Evolutionary conservation across 2,113 vertebrate genomes (phyloP).

Genomic region (Pagrus major): DNA sequence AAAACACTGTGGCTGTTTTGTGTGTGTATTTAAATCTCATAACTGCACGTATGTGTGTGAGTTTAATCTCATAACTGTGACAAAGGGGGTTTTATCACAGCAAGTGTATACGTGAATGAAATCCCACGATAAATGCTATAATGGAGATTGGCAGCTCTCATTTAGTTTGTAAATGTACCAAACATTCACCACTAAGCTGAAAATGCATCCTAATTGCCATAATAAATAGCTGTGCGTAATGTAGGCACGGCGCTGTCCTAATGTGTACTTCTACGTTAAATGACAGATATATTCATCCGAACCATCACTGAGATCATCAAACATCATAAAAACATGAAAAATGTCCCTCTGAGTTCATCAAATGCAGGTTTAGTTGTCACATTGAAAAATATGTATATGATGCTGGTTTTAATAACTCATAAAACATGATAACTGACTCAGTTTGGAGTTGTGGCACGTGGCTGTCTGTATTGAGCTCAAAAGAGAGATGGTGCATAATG

Average conservation of each 20-base stretch:
- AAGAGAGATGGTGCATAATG: constrained; percentile 5
- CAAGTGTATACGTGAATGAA: constrained; percentile 38
- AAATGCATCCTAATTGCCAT: constrained; percentile 59
- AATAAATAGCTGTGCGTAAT: constrained; percentile 54
- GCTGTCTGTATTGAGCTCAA: constrained; percentile 12
- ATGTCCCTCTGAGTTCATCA: constrained; percentile 47
- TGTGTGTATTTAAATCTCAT: constrained; percentile 49
- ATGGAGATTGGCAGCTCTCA: constrained; percentile 67
- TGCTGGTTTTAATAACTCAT: constrained; percentile 48
- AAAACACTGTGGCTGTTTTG: not conserved
- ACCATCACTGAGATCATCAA: constrained; percentile 50
- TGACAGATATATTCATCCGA: constrained; percentile 31
- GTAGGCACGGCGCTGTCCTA: constrained; percentile 25
- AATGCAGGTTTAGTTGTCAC: constrained; percentile 43
- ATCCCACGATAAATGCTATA: constrained; percentile 49
- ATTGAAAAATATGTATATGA: constrained; percentile 20
- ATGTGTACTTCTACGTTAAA: constrained; percentile 39
- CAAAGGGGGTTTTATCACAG: constrained; percentile 40
- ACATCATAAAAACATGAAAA: constrained; percentile 44
- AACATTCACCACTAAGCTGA: constrained; percentile 50
- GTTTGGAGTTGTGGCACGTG: constrained; percentile 44
- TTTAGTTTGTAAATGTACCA: constrained; percentile 52
- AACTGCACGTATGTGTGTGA: constrained; percentile 22
- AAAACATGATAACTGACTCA: constrained; percentile 54
- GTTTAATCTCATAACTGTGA: constrained; percentile 63